Base-by-base conservation (phyloP, 1,140 invertebrate genomes). In the Neotoxoptera formosana region DNA sequence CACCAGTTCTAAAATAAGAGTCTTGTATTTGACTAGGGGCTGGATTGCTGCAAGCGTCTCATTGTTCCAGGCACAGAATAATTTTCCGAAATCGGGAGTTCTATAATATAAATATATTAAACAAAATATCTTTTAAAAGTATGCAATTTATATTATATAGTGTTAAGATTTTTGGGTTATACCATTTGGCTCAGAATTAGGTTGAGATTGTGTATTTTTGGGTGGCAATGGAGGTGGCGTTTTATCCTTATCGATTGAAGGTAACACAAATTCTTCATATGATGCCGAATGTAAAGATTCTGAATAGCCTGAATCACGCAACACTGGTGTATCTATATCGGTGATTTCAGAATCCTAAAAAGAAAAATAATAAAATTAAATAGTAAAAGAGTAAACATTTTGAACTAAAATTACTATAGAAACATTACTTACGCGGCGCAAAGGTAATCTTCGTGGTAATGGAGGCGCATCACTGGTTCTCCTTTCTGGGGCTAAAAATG, bases 381-480 rank as follows among this genome's bases (percentile, higher is more conserved):
- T 36, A 92, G 17, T 83, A 90, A 60, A n/a, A 76, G 3, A 0
- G n/a, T n/a, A 21, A 51, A n/a, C 0, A 53, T 23, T 45, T 41
- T 90, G 1, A 60, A n/a, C 21, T 45, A 45, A 0, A 30, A 45
- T 45, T 67, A 67, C 1, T 56, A 36, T 89, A 53, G 20, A n/a
- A 45, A 90, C 20, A 7, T 90, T 45, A 94, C 94, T 93, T 81
- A 94, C 93, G 92, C 84, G 60, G 45, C 86, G 88, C 36, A 81
- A 86, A 60, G 88, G 93, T 90, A 93, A 60, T 94, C 96, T 95
- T 1, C 96, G 96, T 48, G 96, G 96, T 93, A 97, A 94, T 0
- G 96, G 96, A 8, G 96, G 96, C 0, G 96, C 96, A 93, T 96
- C 96, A 7, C 36, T 91, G 67, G 17, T 93, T 94, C 34, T 91